These are phyloP conservation scores for Bursaphelenchus okinawaensis DNA, from an alignment of 2,888 invertebrate species.

Conservation along the genomic window DNA sequence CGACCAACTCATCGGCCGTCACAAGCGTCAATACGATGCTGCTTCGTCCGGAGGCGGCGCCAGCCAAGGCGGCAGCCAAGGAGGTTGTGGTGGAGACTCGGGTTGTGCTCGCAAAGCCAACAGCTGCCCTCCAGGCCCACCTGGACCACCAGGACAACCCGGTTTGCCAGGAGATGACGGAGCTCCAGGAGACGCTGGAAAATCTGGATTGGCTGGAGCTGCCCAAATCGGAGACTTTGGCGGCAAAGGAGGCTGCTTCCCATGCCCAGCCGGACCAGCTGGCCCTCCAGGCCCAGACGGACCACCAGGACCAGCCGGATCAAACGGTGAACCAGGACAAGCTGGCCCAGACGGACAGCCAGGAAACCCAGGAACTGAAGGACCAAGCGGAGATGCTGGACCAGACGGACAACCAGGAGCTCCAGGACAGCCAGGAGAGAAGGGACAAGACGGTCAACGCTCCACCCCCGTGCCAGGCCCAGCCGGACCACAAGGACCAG, in stretches of 20 bases:
- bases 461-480: constrained; percentile 16
- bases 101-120: not conserved
- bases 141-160: constrained; percentile 18
- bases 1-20: constrained; percentile 13
- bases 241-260: constrained; percentile 31
- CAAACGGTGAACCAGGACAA: constrained; percentile 29
- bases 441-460: constrained; percentile 12
- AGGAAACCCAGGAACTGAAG: constrained; percentile 13
- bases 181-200: constrained; percentile 33
- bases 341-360: constrained; percentile 7
- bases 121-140: constrained; percentile 17
- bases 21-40: constrained; percentile 23
- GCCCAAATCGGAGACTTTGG: constrained; percentile 6
- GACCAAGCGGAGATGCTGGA: constrained; percentile 9
- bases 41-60: constrained; percentile 4
- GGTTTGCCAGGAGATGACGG: constrained; percentile 29
- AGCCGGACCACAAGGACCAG: constrained; percentile 6
- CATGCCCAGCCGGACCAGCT: constrained; percentile 40
- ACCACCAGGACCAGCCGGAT: constrained; percentile 21
- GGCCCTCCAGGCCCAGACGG: constrained; percentile 35
- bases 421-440: constrained; percentile 2
- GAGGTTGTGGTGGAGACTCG: constrained; percentile 16
- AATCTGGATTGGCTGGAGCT: constrained; percentile 18
- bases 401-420: not conserved
- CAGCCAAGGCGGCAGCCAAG: not conserved